phyloP scores from a whole-genome alignment of 2,113 vertebrate genomes.

The Kryptolebias marmoratus region DNA sequence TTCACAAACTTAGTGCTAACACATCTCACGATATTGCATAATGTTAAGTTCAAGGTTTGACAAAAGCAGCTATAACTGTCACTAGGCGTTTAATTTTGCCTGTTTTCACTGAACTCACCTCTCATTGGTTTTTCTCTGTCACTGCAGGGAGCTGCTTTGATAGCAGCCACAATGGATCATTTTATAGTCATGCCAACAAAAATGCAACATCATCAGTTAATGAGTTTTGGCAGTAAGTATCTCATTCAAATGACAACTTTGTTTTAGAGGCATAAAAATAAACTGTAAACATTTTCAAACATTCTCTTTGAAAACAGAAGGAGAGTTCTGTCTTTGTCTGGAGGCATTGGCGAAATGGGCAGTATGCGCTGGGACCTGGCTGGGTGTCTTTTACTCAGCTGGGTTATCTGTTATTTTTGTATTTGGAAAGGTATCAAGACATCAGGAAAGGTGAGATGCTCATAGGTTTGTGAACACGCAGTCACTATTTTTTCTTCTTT shows the following conservation, averaged over 20 bases:
- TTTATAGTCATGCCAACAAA: neutral
- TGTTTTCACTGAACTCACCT: neutral
- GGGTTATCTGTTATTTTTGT: neutral
- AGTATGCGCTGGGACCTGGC: neutral
- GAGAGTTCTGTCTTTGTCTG: slow-evolving; percentile 1
- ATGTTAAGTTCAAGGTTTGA: too few relatives aligned
- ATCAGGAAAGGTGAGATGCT: neutral
- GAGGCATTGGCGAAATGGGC: neutral
- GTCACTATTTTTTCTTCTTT: too few relatives aligned
- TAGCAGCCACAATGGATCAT: neutral
- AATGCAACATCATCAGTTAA: neutral
- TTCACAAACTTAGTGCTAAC: too few relatives aligned
- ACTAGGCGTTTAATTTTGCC: too few relatives aligned
- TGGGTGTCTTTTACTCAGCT: slow-evolving; percentile 1
- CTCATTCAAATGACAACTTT: neutral
- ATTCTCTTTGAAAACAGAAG: neutral
- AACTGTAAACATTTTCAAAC: too few relatives aligned
- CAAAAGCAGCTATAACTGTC: too few relatives aligned
- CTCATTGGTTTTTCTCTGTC: neutral
- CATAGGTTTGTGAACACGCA: neutral
- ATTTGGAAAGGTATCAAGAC: neutral
- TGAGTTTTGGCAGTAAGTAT: neutral
- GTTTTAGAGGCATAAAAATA: too few relatives aligned
- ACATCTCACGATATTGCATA: too few relatives aligned
- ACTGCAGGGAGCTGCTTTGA: neutral